Evolutionary conservation across 1,140 invertebrate species (phyloP).

Genomic region (Brachionus plicatilis): DNA sequence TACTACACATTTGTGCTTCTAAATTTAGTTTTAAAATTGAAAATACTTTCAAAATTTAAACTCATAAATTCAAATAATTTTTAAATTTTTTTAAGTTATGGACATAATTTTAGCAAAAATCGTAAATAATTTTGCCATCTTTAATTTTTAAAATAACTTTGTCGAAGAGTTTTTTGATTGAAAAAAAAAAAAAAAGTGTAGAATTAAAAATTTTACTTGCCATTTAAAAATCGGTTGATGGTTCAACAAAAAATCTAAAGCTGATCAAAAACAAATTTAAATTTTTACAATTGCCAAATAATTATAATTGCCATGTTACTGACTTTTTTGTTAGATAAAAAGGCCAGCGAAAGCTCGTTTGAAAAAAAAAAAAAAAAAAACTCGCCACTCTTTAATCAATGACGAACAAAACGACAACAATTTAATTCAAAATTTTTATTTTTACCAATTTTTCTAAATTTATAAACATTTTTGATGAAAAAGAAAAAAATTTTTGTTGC

Average conservation of each 20-base stretch:
- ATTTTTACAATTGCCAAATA: not conserved
- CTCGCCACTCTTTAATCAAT: not conserved
- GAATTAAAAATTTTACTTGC: not conserved
- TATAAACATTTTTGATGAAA: not conserved
- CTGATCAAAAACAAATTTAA: not conserved
- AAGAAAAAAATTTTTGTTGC: not conserved
- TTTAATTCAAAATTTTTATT: not conserved
- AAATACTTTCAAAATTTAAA: too few species aligned
- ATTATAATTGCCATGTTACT: slow-evolving; percentile 4
- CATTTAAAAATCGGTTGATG: not conserved
- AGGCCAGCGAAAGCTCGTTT: not conserved
- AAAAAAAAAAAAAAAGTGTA: too few species aligned
- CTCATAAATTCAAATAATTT: too few species aligned
- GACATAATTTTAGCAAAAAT: too few species aligned
- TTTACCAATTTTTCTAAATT: slow-evolving; percentile 14
- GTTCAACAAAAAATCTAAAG: not conserved
- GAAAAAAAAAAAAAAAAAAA: too few species aligned
- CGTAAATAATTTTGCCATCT: too few species aligned
- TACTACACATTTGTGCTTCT: too few species aligned
- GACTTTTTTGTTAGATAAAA: not conserved
- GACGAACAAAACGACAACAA: not conserved
- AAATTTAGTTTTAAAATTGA: too few species aligned
- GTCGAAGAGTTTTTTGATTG: too few species aligned
- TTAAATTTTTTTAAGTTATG: too few species aligned
- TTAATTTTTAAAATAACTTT: too few species aligned